phyloP scores from a whole-genome alignment of 2,888 invertebrate genomes.

The Erannis defoliaria region DNA sequence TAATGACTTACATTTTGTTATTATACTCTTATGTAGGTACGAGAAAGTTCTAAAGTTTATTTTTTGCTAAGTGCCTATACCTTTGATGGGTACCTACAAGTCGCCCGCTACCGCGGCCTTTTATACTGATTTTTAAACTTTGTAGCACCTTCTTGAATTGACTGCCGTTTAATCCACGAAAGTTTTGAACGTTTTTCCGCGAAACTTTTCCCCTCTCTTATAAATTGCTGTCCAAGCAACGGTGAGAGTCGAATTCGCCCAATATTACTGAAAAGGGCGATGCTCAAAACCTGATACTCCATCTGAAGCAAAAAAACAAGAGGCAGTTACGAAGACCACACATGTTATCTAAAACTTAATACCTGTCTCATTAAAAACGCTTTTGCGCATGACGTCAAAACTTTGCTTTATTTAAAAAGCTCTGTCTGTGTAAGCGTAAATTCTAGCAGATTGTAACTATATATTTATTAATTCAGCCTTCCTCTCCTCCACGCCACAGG shows the following conservation, averaged over 20 bases:
- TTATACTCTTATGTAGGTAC: too few relatives aligned
- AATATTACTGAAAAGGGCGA: constrained; percentile 11
- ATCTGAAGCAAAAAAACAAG: not conserved
- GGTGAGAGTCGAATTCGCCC: constrained; percentile 15
- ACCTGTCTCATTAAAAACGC: too few relatives aligned
- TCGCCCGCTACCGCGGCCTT: not conserved
- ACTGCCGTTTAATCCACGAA: constrained; percentile 26
- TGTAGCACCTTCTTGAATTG: constrained; percentile 14
- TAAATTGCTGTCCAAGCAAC: constrained; percentile 24
- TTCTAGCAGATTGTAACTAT: too few relatives aligned
- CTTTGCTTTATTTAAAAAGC: too few relatives aligned
- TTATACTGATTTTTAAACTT: constrained; percentile 11
- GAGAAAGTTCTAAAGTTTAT: too few relatives aligned
- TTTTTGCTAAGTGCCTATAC: not conserved
- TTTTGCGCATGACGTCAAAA: too few relatives aligned
- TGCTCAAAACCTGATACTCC: constrained; percentile 7
- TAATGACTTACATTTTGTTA: too few relatives aligned
- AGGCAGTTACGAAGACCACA: not conserved
- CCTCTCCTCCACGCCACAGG: too few relatives aligned
- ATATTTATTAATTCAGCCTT: too few relatives aligned
- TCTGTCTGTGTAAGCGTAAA: too few relatives aligned
- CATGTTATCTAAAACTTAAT: too few relatives aligned
- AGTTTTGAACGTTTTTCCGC: constrained; percentile 37
- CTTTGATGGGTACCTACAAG: not conserved
- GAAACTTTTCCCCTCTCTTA: constrained; percentile 32